Conservation (phyloP, 2,797 vertebrate species). For the Ptychobarbus kaznakovi region DNA sequence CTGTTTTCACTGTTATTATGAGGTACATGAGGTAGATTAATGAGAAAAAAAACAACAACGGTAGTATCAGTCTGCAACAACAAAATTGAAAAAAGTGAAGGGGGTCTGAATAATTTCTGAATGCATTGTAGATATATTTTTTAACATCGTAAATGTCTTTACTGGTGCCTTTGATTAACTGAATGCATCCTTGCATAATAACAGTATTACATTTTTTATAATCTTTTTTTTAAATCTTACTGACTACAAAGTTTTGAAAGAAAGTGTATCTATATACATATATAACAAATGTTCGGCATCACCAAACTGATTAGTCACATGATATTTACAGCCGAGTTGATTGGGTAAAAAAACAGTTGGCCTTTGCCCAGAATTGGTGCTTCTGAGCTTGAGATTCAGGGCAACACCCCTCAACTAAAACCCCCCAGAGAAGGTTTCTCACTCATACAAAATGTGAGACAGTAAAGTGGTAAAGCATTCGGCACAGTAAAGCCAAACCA, state of each 20-base stretch:
- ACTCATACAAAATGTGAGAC: slow-evolving; percentile 58
- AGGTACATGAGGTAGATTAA: too few species aligned
- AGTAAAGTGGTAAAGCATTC: slow-evolving; percentile 56
- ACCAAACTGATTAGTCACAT: not conserved
- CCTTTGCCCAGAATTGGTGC: slow-evolving; percentile 46
- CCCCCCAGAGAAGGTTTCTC: slow-evolving; percentile 56
- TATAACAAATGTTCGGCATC: not conserved
- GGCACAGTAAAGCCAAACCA: slow-evolving; percentile 51
- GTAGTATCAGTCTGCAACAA: too few species aligned
- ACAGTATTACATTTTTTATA: not conserved
- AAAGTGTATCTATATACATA: not conserved
- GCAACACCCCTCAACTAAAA: slow-evolving; percentile 59
- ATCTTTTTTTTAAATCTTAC: not conserved
- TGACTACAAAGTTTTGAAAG: not conserved
- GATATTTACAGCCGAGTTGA: not conserved
- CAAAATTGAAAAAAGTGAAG: too few species aligned
- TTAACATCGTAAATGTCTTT: too few species aligned
- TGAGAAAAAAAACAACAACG: too few species aligned
- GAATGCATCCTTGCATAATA: too few species aligned
- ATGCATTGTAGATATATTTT: too few species aligned
- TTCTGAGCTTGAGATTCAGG: slow-evolving; percentile 46
- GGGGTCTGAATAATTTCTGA: too few species aligned
- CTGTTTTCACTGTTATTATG: too few species aligned
- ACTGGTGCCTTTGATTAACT: too few species aligned
- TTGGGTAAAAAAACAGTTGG: slow-evolving; percentile 14